Conservation (phyloP, 2,113 vertebrate genomes). For the Corythornis cristatus region DNA sequence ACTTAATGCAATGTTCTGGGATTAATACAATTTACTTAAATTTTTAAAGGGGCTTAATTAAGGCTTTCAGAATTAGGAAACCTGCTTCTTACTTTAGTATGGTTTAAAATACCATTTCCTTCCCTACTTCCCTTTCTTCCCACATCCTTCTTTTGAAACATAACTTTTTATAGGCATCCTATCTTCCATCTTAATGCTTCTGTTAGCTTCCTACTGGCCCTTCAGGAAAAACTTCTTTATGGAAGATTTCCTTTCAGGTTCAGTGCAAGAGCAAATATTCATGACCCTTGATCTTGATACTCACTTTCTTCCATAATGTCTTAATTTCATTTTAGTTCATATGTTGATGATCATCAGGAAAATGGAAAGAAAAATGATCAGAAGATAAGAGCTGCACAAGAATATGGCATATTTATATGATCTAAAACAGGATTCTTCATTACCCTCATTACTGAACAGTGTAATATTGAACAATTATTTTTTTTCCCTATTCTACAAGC, state of each 20-base stretch:
- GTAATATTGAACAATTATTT: neutral
- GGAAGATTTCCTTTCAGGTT: slow-evolving; percentile 57
- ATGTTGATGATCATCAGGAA: neutral
- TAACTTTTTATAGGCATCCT: slow-evolving; percentile 59
- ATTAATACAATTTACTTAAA: slow-evolving; percentile 5
- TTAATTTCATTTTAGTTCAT: neutral
- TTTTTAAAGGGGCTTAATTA: slow-evolving; percentile 35
- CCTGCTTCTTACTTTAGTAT: slow-evolving; percentile 9
- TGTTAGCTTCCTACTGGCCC: neutral
- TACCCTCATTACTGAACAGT: neutral
- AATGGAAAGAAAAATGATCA: neutral
- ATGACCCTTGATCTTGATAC: neutral
- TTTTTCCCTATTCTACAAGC: neutral
- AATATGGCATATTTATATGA: neutral
- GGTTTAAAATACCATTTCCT: slow-evolving; percentile 64
- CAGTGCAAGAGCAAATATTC: slow-evolving; percentile 15
- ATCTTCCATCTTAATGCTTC: slow-evolving; percentile 58
- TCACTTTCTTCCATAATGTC: neutral
- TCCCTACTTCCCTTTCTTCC: slow-evolving; percentile 36
- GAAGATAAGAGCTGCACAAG: neutral
- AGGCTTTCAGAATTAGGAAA: slow-evolving; percentile 44
- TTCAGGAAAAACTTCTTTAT: slow-evolving; percentile 52
- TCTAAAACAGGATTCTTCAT: neutral
- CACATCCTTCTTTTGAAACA: slow-evolving; percentile 59
- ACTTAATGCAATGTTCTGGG: slow-evolving; percentile 27